Percentiles rank a stretch among this genome's conserved stretches.
Evolutionary conservation across 2,797 vertebrate genomes (phyloP).

Genomic region (Botia kubotai): DNA sequence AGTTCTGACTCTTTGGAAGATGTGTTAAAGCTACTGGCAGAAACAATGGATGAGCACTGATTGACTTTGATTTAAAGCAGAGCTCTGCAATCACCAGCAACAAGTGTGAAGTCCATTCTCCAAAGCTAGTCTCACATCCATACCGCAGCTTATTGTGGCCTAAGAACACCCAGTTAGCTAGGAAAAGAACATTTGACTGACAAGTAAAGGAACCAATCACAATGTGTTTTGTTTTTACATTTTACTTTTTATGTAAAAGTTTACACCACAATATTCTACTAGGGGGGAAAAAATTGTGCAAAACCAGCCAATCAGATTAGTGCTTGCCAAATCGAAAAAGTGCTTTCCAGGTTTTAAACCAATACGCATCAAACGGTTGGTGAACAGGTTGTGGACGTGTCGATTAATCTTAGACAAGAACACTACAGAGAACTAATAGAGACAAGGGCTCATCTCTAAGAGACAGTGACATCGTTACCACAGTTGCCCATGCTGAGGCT

Average conservation of each 20-base stretch:
- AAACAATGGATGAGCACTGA: neutral
- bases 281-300: too few species aligned
- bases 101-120: conserved; percentile 6
- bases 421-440: neutral
- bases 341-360: neutral
- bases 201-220: too few species aligned
- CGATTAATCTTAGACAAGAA: neutral
- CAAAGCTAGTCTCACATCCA: too few species aligned
- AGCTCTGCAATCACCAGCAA: conserved; percentile 7
- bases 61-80: conserved; percentile 16
- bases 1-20: neutral
- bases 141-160: too few species aligned
- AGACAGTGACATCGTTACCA: conserved; percentile 22
- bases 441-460: neutral
- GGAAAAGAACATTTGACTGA: too few species aligned
- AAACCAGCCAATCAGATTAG: too few species aligned
- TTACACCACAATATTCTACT: too few species aligned
- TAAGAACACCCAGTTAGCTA: too few species aligned
- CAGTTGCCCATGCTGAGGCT: neutral
- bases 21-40: neutral
- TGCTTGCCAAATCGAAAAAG: neutral
- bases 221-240: too few species aligned
- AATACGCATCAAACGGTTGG: too few species aligned
- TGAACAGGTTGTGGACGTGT: too few species aligned
- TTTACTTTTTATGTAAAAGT: too few species aligned